These are phyloP conservation scores for Heliocidaris tuberculata DNA, from an alignment of 35 echinoderm and acorn worm species.

Conservation along the genomic window DNA sequence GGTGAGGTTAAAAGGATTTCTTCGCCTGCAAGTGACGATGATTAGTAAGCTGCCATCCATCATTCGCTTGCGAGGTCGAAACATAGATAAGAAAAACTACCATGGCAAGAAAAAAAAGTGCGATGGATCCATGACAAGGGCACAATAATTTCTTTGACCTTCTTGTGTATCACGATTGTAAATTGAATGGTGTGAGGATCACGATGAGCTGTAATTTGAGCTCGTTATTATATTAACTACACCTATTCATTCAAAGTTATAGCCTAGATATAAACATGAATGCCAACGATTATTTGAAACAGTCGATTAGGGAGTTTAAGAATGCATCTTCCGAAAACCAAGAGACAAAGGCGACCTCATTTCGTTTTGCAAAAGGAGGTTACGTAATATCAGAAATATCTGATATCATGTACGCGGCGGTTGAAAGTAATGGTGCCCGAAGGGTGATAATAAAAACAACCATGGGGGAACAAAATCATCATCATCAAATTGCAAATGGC, in stretches of 20 bases:
- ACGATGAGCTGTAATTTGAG: not conserved
- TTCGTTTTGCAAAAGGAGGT: not conserved
- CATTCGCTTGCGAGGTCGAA: not conserved
- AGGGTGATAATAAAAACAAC: not conserved
- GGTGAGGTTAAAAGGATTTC: constrained; percentile 16
- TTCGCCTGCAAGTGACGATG: not conserved
- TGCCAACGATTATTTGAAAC: not conserved
- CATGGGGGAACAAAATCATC: not conserved
- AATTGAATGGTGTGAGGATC: not conserved
- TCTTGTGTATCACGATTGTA: not conserved
- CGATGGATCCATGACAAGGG: not conserved
- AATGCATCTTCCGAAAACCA: not conserved
- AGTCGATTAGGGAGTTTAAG: not conserved
- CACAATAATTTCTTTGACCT: not conserved
- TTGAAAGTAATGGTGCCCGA: not conserved
- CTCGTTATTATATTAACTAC: not conserved
- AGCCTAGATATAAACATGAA: not conserved
- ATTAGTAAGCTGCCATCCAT: not conserved
- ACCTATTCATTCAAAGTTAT: not conserved
- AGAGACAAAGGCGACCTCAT: not conserved
- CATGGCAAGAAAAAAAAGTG: too few species aligned
- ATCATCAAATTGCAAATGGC: not conserved
- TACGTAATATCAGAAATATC: not conserved
- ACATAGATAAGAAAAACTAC: not conserved
- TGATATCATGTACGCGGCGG: not conserved